Base-by-base conservation (phyloP, 2,113 vertebrate genomes). In the Nothobranchius furzeri region DNA sequence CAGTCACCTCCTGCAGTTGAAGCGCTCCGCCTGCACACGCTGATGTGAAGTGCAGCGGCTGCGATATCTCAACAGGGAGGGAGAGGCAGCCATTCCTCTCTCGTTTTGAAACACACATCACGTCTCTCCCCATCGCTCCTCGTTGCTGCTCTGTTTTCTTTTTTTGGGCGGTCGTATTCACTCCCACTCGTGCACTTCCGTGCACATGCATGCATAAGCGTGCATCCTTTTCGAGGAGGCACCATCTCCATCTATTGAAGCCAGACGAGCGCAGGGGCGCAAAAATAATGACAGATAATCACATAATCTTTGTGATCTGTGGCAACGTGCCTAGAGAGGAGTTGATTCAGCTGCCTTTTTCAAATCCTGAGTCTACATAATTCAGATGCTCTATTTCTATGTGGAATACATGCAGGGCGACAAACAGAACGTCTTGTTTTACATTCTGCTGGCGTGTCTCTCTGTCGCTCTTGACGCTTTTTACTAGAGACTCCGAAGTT, bases 201-300 rank as follows among this genome's bases (percentile, higher is more conserved):
- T 36, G 6, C 30, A 2, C 40, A 76, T 17, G 4, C 54, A 56
- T 36, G 6, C 14, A 42, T 37, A 40, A 13, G 46, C 54, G 36
- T 51, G 46, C 63, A 71, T 65, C 75, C 50, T 56, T 77, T 75
- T 58, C 69, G 70, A 73, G 81, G 79, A 83, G 81, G 79, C 68
- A 68, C 75, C 65, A 76, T 82, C 78, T 90, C 73, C 52, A 63
- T 87, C 81, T 87, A 68, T 85, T 79, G 65, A 84, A 76, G 68
- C 75, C 76, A 60, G 59, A 49, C 24, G 12, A 52, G 66, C 74
- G 48, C 53, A 49, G 49, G 79, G 69, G 73, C 59, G 70, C 78
- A 50, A 50, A 50, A 83, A 89, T 90, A 92, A 91, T 91, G 90
- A 88, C 73, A 52, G 82, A 90, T 91, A 90, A 92, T 93, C 86